These are phyloP conservation scores for Volucella inanis DNA, from an alignment of 2,888 invertebrate genomes.

Conservation along the genomic window DNA sequence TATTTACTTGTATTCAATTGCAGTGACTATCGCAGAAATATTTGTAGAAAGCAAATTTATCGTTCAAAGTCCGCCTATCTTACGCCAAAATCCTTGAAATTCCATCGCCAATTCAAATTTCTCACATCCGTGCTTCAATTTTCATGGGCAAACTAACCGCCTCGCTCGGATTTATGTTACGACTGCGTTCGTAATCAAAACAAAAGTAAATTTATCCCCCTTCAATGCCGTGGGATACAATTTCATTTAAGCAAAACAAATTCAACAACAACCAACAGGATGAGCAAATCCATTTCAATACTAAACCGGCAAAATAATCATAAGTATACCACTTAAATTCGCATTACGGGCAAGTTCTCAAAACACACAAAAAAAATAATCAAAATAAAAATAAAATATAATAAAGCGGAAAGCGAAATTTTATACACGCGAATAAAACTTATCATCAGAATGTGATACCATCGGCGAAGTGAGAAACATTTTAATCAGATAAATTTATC, in stretches of 20 bases:
- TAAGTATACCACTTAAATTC: constrained; percentile 66
- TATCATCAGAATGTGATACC: neutral
- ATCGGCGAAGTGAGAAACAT: neutral
- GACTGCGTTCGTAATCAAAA: too few relatives aligned
- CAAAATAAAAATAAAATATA: neutral
- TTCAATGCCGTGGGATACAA: too few relatives aligned
- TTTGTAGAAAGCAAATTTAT: too few relatives aligned
- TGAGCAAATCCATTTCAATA: constrained; percentile 38
- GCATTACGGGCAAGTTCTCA: constrained; percentile 38
- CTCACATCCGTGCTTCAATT: too few relatives aligned
- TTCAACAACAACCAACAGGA: constrained; percentile 8
- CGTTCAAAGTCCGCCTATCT: too few relatives aligned
- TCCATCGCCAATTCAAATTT: too few relatives aligned
- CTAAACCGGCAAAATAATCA: constrained; percentile 41
- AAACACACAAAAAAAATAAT: constrained; percentile 15
- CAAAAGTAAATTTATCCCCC: too few relatives aligned
- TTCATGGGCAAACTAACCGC: too few relatives aligned
- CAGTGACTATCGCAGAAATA: too few relatives aligned
- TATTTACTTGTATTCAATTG: too few relatives aligned
- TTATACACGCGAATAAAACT: constrained; percentile 2
- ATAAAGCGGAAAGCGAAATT: neutral
- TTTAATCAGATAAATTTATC: constrained; percentile 4
- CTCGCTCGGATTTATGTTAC: too few relatives aligned
- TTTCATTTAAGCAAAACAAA: neutral
- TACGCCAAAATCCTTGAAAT: too few relatives aligned